Conservation (phyloP, 2,113 vertebrate genomes). For the Ammodytes dubius region DNA sequence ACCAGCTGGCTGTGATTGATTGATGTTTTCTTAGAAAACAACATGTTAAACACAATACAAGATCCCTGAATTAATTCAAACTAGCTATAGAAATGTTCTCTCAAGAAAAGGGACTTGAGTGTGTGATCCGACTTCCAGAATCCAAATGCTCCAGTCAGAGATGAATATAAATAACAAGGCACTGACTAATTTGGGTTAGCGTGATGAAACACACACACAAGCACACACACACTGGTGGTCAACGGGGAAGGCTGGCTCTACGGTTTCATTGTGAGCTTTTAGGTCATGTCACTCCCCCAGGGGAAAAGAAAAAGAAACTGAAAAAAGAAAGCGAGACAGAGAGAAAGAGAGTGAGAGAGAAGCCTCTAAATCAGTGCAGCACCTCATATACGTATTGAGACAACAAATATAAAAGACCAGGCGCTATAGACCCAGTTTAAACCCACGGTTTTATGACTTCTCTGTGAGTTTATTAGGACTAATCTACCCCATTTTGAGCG, state of each 20-base stretch:
- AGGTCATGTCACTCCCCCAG: slow-evolving; percentile 60
- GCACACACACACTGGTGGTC: slow-evolving; percentile 7
- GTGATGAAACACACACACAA: slow-evolving; percentile 10
- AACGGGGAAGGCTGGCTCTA: slow-evolving; percentile 68
- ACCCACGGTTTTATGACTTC: slow-evolving; percentile 33
- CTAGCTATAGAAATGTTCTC: background rate
- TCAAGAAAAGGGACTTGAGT: background rate
- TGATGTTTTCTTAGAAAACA: slow-evolving; percentile 1
- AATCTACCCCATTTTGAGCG: slow-evolving; percentile 40
- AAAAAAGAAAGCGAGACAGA: slow-evolving; percentile 12
- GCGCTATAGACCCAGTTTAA: slow-evolving; percentile 29
- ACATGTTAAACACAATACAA: no score
- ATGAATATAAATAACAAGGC: background rate
- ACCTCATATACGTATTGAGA: slow-evolving; percentile 25
- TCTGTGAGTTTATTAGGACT: slow-evolving; percentile 34
- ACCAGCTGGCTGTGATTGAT: slow-evolving; percentile 24
- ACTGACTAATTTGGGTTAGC: slow-evolving; percentile 31
- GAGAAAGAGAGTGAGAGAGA: background rate
- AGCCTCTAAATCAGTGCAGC: slow-evolving; percentile 2
- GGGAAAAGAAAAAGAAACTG: slow-evolving; percentile 40
- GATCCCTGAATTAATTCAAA: slow-evolving; percentile 1
- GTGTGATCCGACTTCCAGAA: background rate
- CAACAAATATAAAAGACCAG: slow-evolving; percentile 10
- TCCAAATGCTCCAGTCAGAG: background rate
- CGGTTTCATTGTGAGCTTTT: slow-evolving; percentile 59